Percentiles rank a stretch among this genome's conserved stretches.
Evolutionary conservation across 2,797 vertebrate genomes (phyloP).

Genomic region (Denticeps clupeoides): DNA sequence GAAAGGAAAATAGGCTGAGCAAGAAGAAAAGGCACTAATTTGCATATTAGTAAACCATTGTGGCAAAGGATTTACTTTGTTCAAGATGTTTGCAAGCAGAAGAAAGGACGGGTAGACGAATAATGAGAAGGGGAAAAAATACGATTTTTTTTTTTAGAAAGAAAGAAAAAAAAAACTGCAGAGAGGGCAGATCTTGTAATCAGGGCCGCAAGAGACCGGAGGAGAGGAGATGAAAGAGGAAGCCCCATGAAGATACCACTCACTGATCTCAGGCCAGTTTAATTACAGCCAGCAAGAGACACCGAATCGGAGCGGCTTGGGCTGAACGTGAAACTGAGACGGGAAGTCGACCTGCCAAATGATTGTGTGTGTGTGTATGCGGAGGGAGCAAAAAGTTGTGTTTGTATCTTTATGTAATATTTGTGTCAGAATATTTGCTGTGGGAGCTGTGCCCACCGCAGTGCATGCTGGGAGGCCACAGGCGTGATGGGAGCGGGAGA

Average conservation of each 20-base stretch:
- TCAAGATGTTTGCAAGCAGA: not conserved
- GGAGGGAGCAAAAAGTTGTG: too few relatives aligned
- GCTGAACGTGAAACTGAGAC: too few relatives aligned
- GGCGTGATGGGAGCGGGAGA: not conserved
- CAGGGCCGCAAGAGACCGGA: not conserved
- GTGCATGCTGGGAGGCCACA: too few relatives aligned
- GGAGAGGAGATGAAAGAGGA: not conserved
- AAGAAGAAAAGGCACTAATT: conserved; percentile 3
- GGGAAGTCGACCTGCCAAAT: too few relatives aligned
- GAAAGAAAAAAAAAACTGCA: not conserved
- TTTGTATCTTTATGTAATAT: not conserved
- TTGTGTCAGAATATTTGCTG: not conserved
- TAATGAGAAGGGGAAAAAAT: not conserved
- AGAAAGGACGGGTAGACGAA: not conserved
- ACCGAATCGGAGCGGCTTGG: too few relatives aligned
- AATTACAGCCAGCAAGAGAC: too few relatives aligned
- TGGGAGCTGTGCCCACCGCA: too few relatives aligned
- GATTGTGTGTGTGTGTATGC: too few relatives aligned
- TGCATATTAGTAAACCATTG: too few relatives aligned
- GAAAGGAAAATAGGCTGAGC: conserved; percentile 5
- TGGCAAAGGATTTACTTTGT: conserved; percentile 1
- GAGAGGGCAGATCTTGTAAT: not conserved
- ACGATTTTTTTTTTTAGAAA: too few relatives aligned
- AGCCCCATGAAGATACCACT: too few relatives aligned
- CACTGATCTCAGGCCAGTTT: too few relatives aligned